Evolutionary conservation across 2,888 invertebrate species (phyloP).

Genomic region (Orthosia gothica): DNA sequence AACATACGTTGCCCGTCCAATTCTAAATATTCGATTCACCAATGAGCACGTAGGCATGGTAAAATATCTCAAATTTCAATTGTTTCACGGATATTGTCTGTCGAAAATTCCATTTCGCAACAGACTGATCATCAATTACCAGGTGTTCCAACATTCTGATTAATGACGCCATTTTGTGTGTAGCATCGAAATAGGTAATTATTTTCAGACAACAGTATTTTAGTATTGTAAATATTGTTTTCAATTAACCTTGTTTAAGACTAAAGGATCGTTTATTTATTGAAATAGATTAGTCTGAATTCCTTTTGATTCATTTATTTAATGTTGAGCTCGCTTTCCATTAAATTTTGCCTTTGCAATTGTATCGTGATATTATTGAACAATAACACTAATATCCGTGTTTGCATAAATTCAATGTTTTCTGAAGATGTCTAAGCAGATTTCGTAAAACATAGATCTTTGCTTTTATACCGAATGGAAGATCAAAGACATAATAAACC

Average conservation of each 20-base stretch:
- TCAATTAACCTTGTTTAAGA: constrained; percentile 34
- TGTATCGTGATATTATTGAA: not conserved
- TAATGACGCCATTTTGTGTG: constrained; percentile 48
- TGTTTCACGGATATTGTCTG: constrained; percentile 48
- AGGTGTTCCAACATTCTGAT: constrained; percentile 42
- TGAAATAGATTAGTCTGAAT: constrained; percentile 26
- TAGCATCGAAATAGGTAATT: constrained; percentile 36
- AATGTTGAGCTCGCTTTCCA: not conserved
- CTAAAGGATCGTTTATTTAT: constrained; percentile 23
- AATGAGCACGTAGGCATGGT: not conserved
- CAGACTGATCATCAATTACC: constrained; percentile 52
- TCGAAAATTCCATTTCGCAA: constrained; percentile 41
- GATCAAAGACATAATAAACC: too few species aligned
- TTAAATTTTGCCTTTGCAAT: not conserved
- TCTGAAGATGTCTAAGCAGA: not conserved
- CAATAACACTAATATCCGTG: not conserved
- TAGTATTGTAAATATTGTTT: constrained; percentile 48
- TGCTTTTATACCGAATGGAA: not conserved
- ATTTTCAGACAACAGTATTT: constrained; percentile 36
- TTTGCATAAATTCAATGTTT: not conserved
- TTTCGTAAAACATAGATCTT: not conserved
- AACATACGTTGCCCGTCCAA: not conserved
- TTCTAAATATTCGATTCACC: not conserved
- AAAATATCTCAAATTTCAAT: constrained; percentile 34
- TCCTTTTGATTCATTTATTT: constrained; percentile 5